A percentile compares a stretch with the other conserved stretches of the same genome.
phyloP scores from a whole-genome alignment of 2,888 invertebrate genomes.

The Andrena bucephala region DNA sequence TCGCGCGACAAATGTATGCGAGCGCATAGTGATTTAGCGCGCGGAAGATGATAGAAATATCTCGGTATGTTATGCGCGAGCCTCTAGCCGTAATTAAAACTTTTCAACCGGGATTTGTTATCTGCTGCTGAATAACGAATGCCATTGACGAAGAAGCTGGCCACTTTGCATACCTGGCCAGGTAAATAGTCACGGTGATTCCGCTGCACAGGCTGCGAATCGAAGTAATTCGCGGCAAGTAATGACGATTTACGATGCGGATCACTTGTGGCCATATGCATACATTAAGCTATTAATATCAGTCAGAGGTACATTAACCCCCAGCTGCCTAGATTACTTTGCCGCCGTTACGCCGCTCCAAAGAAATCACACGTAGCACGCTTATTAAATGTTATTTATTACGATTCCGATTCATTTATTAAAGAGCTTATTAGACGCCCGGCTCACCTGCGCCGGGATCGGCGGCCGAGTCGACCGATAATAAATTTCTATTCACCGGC shows the following conservation, averaged over 20 bases:
- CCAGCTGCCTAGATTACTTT: slow-evolving; percentile 21
- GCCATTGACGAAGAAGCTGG: slow-evolving; percentile 34
- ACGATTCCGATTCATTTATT: slow-evolving; percentile 19
- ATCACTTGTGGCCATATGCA: slow-evolving; percentile 12
- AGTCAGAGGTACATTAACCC: slow-evolving; percentile 37
- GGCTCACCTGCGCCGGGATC: not conserved
- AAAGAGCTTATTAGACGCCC: slow-evolving; percentile 31
- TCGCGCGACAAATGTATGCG: not conserved
- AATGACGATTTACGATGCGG: slow-evolving; percentile 59
- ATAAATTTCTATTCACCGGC: slow-evolving; percentile 19
- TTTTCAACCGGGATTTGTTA: slow-evolving; percentile 30
- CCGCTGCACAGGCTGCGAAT: slow-evolving; percentile 31
- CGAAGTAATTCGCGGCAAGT: slow-evolving; percentile 53
- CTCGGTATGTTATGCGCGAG: slow-evolving; percentile 11
- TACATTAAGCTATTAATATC: slow-evolving; percentile 57
- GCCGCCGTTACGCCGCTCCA: not conserved
- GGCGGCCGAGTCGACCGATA: not conserved
- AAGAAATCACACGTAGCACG: slow-evolving; percentile 1
- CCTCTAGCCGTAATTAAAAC: slow-evolving; percentile 44
- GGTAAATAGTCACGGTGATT: slow-evolving; percentile 43
- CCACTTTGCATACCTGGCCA: slow-evolving; percentile 52
- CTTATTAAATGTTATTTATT: slow-evolving; percentile 47
- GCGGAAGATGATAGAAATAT: slow-evolving; percentile 9
- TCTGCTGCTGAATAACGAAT: slow-evolving; percentile 14
- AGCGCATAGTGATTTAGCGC: not conserved